phyloP scores from a whole-genome alignment of 1,140 invertebrate genomes.

The Nixonia krombeini region DNA sequence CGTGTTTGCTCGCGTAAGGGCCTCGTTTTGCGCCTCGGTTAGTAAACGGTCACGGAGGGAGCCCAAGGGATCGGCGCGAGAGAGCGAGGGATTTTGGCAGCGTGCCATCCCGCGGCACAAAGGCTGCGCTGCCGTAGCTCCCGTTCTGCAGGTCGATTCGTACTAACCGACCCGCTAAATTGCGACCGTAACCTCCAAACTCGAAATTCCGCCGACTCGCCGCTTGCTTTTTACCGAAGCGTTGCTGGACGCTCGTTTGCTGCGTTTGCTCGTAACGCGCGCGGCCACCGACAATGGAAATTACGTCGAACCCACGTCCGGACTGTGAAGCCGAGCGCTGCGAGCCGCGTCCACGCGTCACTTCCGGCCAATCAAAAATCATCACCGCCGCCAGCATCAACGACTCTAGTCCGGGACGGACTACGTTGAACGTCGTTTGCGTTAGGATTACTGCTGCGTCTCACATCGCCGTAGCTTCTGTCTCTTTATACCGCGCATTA shows the following conservation, averaged over 20 bases:
- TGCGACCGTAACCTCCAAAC: constrained; percentile 42
- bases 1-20: constrained; percentile 54
- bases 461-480: no score
- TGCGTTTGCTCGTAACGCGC: constrained; percentile 36
- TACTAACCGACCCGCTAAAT: constrained; percentile 41
- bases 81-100: constrained; percentile 59
- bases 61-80: constrained; percentile 55
- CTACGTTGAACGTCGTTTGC: constrained; percentile 19
- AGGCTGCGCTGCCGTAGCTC: constrained; percentile 21
- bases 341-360: constrained; percentile 66
- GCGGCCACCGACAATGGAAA: constrained; percentile 46
- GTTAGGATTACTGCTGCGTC: no score
- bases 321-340: constrained; percentile 49
- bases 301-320: constrained; percentile 49
- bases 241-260: no score
- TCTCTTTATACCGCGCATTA: no score
- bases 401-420: no score
- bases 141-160: constrained; percentile 33
- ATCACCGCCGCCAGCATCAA: constrained; percentile 53
- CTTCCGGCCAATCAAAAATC: constrained; percentile 71
- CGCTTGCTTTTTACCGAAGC: no score
- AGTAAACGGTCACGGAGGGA: constrained; percentile 50
- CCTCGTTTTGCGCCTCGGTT: constrained; percentile 61
- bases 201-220: background rate
- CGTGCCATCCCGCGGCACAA: constrained; percentile 54